phyloP scores from a whole-genome alignment of 2,888 invertebrate genomes.

The Atrina japonica region DNA sequence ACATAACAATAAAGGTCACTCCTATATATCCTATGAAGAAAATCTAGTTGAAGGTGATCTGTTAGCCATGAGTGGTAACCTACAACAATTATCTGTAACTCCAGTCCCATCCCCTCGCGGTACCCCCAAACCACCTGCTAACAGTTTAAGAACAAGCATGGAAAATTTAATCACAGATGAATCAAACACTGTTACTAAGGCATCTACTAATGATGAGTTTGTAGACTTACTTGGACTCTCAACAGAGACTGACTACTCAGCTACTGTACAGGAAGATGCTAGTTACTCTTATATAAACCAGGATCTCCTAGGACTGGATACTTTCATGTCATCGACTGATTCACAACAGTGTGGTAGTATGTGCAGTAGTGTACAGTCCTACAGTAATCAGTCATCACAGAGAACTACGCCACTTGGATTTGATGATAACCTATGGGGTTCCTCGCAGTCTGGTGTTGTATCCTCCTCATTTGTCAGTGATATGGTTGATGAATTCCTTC shows the following conservation, averaged over 20 bases:
- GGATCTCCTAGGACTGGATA: conserved; percentile 69
- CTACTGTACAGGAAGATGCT: conserved; percentile 9
- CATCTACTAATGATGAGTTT: conserved; percentile 33
- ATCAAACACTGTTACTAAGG: conserved; percentile 11
- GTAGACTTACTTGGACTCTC: conserved; percentile 63
- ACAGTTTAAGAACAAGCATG: conserved; percentile 67
- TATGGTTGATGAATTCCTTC: conserved; percentile 66
- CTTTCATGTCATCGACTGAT: conserved; percentile 49
- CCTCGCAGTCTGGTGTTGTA: conserved; percentile 41
- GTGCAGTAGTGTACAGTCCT: conserved; percentile 34
- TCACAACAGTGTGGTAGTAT: conserved; percentile 34
- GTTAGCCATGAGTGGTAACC: conserved; percentile 37
- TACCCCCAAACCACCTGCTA: conserved; percentile 61
- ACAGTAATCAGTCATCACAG: conserved; percentile 62
- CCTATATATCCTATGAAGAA: conserved; percentile 16
- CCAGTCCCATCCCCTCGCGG: conserved; percentile 59
- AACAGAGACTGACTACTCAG: conserved; percentile 27
- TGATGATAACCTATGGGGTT: conserved; percentile 53
- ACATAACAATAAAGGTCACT: conserved; percentile 18
- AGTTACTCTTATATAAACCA: conserved; percentile 50
- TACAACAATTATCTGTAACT: conserved; percentile 53
- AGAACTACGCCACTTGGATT: conserved; percentile 64
- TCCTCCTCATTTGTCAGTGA: conserved; percentile 62
- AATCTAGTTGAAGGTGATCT: conserved; percentile 28
- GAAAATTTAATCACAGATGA: conserved; percentile 54